Base-by-base conservation (phyloP, 2,888 invertebrate genomes). In the Drosophila atripex region DNA sequence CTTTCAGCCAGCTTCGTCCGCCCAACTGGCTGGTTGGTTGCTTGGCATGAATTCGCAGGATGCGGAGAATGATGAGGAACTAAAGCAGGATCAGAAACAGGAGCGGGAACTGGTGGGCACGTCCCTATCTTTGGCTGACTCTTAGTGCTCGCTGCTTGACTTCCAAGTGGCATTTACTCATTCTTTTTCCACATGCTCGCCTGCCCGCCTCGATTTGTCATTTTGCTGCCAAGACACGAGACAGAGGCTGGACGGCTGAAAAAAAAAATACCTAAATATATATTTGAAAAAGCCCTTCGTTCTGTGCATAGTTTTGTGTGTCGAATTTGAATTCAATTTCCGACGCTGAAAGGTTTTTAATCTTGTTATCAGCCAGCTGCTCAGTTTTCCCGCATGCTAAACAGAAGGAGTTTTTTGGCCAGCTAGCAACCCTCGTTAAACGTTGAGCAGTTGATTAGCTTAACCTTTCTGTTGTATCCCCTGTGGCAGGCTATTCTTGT, bases 161-260 rank as follows among this genome's bases (percentile, higher is more conserved):
- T 85, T 83, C 72, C 86, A 85, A 85, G 88, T 85, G 84, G 88
- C 86, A 88, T 85, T 88, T 85, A 88, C 84, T 77, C 86, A 83
- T 71, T 50, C 74, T 63, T 60, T 70, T 47, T 53, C 43, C 59
- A 49, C 54, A 66, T 69, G 47, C 25, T 46, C 35, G 14, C 35
- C 73, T 83, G 76, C 59, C 70, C 55, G 78, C 66, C 80, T 83
- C 84, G 88, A 86, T 85, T 85, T 85, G 84, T 85, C 84, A 88
- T 88, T 88, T 88, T 60, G 71, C 86, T 86, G 84, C 83, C 86
- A 78, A 64, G 75, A 70, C 46, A 68, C 41, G 59, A 8, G 65
- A 38, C 52, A 45, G 64, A 30, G 38, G 43, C 64, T 50, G 63
- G 50, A 49, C 32, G 12, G 16, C 16, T 9, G n/a, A 1, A 45